phyloP scores from a whole-genome alignment of 2,113 vertebrate genomes.

The Myotis davidii region DNA sequence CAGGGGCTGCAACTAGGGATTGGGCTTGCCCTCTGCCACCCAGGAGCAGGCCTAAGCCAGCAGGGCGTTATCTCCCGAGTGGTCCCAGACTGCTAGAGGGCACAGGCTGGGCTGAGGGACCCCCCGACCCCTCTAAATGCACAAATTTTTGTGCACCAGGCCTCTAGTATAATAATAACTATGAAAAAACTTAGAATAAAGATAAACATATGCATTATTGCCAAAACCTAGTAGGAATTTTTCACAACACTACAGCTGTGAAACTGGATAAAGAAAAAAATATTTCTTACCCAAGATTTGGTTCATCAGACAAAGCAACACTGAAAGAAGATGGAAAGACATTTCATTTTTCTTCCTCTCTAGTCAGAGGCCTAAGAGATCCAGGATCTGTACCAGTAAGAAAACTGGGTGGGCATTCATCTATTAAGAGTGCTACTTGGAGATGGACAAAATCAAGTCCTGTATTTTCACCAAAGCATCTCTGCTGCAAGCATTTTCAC shows the following conservation, averaged over 20 bases:
- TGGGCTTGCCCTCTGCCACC: too few relatives aligned
- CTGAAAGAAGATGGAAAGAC: neutral
- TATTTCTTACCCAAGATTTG: neutral
- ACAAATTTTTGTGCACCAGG: too few relatives aligned
- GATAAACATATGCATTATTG: constrained; percentile 4
- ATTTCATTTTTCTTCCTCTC: neutral
- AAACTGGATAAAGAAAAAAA: constrained; percentile 13
- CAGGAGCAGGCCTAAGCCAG: too few relatives aligned
- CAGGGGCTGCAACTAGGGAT: too few relatives aligned
- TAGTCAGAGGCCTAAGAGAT: neutral
- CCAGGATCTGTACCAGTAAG: neutral
- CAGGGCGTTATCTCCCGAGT: too few relatives aligned
- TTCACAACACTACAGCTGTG: neutral
- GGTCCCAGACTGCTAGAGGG: too few relatives aligned
- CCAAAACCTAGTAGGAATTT: constrained; percentile 15
- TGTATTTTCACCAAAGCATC: neutral
- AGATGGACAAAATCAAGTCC: neutral
- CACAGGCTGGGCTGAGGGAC: too few relatives aligned
- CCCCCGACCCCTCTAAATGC: too few relatives aligned
- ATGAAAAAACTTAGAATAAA: constrained; percentile 49
- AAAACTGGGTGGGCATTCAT: neutral
- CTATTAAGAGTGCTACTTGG: neutral
- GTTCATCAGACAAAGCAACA: neutral
- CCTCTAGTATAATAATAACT: neutral
- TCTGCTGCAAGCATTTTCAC: neutral